A percentile compares a stretch with the other conserved stretches of the same genome.
These are phyloP conservation scores for Fringilla coelebs DNA, from an alignment of 2,797 vertebrate genomes.

Conservation along the genomic window DNA sequence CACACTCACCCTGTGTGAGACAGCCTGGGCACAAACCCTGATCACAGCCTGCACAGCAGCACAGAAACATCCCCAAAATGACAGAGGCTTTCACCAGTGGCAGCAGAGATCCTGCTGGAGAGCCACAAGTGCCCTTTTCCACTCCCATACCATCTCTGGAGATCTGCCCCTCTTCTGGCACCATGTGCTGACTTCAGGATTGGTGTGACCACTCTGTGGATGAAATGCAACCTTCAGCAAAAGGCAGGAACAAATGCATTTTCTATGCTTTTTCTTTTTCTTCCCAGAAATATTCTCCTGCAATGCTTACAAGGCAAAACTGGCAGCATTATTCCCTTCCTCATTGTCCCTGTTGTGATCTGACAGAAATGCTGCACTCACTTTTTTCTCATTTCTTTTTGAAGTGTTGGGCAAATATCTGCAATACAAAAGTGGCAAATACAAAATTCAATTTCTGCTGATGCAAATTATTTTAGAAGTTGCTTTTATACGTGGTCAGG, in stretches of 20 bases:
- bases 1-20: rapidly evolving
- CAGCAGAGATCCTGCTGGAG: background rate
- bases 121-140: background rate
- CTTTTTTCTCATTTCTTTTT: background rate
- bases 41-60: background rate
- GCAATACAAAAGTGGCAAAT: background rate
- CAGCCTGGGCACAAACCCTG: background rate
- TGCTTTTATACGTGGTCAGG: background rate
- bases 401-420: background rate
- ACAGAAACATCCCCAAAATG: background rate
- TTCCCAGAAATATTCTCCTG: background rate
- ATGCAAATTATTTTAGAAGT: background rate
- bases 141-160: rapidly evolving
- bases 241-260: background rate
- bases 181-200: background rate
- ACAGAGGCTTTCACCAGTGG: background rate
- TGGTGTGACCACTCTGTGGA: no score
- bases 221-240: background rate
- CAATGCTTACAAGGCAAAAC: background rate
- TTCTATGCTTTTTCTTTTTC: background rate
- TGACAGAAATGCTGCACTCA: background rate
- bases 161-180: background rate
- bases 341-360: rapidly evolving
- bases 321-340: background rate
- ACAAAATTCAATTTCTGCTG: background rate